Evolutionary conservation across 2,113 vertebrate genomes (phyloP).

Genomic region (Bagarius yarrelli): DNA sequence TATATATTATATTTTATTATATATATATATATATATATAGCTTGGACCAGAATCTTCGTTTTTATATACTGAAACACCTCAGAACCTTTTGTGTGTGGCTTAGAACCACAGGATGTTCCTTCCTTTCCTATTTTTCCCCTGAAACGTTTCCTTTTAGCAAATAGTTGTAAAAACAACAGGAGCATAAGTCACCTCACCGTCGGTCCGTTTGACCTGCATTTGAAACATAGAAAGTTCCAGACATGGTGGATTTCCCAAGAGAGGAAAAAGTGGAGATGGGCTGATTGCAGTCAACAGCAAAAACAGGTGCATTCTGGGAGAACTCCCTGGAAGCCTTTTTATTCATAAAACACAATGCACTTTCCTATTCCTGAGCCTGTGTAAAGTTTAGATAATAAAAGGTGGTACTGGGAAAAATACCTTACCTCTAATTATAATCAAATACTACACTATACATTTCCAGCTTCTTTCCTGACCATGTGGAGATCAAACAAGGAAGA

Average conservation of each 20-base stretch:
- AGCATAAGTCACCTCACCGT: conserved; percentile 26
- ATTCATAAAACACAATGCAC: conserved; percentile 56
- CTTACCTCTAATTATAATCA: background rate
- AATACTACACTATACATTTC: background rate
- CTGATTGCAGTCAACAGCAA: conserved; percentile 64
- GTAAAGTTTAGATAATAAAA: conserved; percentile 42
- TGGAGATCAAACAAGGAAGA: conserved; percentile 34
- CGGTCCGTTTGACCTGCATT: conserved; percentile 56
- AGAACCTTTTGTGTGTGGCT: conserved; percentile 4
- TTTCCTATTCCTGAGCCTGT: conserved; percentile 18
- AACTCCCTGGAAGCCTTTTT: conserved; percentile 27
- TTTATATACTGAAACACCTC: background rate
- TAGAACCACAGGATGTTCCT: conserved; percentile 56
- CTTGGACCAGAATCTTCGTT: too few relatives aligned
- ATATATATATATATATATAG: too few relatives aligned
- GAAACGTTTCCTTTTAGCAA: conserved; percentile 64
- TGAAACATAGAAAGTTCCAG: conserved; percentile 53
- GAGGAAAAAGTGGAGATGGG: conserved; percentile 60
- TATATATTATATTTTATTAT: too few relatives aligned
- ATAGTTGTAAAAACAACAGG: conserved; percentile 48
- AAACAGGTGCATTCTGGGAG: conserved; percentile 61
- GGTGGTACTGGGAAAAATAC: background rate
- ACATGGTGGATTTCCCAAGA: conserved; percentile 58
- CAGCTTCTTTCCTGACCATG: background rate
- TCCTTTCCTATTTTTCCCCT: conserved; percentile 53